phyloP scores from a whole-genome alignment of 2,113 vertebrate genomes.

The Callopanchax toddi region DNA sequence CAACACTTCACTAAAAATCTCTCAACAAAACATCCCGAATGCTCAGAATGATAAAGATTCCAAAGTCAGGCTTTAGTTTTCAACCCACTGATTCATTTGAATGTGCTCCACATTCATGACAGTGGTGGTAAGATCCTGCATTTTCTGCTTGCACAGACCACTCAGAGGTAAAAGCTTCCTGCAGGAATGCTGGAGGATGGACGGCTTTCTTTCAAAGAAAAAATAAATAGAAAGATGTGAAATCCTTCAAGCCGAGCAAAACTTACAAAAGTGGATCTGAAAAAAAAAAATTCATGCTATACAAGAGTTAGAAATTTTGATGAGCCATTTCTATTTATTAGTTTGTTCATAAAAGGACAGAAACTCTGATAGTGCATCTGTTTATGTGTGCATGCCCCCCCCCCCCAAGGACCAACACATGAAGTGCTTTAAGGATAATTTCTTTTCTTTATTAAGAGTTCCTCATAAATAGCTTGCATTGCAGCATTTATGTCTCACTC shows the following conservation, averaged over 20 bases:
- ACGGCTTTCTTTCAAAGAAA: slow-evolving; percentile 30
- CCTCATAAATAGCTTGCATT: slow-evolving; percentile 45
- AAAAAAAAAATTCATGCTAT: background rate
- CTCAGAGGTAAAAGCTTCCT: slow-evolving; percentile 19
- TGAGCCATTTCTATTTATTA: slow-evolving; percentile 7
- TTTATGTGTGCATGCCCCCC: background rate
- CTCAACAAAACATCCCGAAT: background rate
- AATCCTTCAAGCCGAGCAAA: slow-evolving; percentile 10
- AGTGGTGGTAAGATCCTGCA: background rate
- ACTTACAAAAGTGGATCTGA: background rate
- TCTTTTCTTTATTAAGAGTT: slow-evolving; percentile 42
- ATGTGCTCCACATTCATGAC: background rate
- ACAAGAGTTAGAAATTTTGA: slow-evolving; percentile 5
- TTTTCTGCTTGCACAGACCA: slow-evolving; percentile 7
- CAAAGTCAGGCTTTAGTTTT: background rate
- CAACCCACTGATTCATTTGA: background rate
- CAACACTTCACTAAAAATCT: background rate
- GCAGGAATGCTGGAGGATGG: slow-evolving; percentile 14
- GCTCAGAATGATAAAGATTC: background rate
- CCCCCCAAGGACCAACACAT: slow-evolving; percentile 53
- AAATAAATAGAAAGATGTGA: slow-evolving; percentile 22
- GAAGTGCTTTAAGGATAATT: slow-evolving; percentile 45
- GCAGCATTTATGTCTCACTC: background rate
- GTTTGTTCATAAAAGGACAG: slow-evolving; percentile 17
- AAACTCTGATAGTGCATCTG: slow-evolving; percentile 2